Percentiles rank a stretch among this genome's conserved stretches.
Conservation (phyloP, 1,140 invertebrate genomes). For the Theocolax elegans region DNA sequence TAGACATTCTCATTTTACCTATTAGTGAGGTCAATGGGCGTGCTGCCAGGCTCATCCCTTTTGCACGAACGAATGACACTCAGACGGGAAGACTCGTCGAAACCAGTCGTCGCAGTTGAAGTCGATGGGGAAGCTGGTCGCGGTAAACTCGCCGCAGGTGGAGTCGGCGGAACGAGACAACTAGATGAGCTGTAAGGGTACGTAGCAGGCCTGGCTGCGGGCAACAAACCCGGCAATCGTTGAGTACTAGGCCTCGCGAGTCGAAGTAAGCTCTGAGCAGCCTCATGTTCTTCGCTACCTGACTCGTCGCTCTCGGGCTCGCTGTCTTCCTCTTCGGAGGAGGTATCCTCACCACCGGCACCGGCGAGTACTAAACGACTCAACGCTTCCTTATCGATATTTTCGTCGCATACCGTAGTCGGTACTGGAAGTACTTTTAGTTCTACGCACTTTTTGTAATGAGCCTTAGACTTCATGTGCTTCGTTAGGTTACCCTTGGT, state of each 20-base stretch:
- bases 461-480: slow-evolving; percentile 98
- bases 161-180: too few species aligned
- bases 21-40: slow-evolving; percentile 71
- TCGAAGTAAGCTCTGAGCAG: slow-evolving; percentile 85
- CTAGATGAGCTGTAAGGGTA: slow-evolving; percentile 74
- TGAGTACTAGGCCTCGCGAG: slow-evolving; percentile 71
- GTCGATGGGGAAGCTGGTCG: too few species aligned
- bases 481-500: slow-evolving; percentile 99
- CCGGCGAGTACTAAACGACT: slow-evolving; percentile 65
- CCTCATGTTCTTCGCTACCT: slow-evolving; percentile 81
- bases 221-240: slow-evolving; percentile 68
- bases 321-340: slow-evolving; percentile 71
- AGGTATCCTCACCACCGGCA: slow-evolving; percentile 61
- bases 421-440: slow-evolving; percentile 82
- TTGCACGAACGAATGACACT: slow-evolving; percentile 54
- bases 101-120: too few species aligned
- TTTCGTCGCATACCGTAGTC: slow-evolving; percentile 77
- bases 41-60: slow-evolving; percentile 50
- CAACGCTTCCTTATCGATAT: slow-evolving; percentile 76
- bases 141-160: too few species aligned
- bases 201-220: slow-evolving; percentile 70
- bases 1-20: slow-evolving; percentile 45
- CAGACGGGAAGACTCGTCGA: slow-evolving; percentile 51
- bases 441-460: slow-evolving; percentile 92
- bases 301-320: slow-evolving; percentile 69